phyloP scores from a whole-genome alignment of 1,140 invertebrate species.

The Heliconius congener region DNA sequence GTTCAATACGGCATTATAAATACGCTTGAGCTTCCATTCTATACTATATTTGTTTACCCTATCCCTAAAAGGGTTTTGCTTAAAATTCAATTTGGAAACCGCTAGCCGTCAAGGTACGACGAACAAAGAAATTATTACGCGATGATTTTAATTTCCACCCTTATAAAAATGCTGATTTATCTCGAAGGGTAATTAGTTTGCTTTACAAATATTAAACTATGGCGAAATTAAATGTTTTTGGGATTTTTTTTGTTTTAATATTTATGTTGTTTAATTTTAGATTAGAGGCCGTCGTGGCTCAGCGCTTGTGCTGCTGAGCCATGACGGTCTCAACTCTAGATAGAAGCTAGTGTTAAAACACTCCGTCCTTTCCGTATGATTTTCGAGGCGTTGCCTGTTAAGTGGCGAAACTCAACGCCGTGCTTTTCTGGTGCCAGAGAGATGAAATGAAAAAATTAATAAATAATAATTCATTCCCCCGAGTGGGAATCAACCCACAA shows the following conservation, averaged over 20 bases:
- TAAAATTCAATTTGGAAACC: conserved; percentile 62
- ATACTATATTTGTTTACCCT: conserved; percentile 48
- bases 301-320: too few relatives aligned
- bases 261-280: too few relatives aligned
- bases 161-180: conserved; percentile 36
- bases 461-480: too few relatives aligned
- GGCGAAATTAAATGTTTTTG: neutral
- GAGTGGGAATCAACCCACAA: too few relatives aligned
- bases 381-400: too few relatives aligned
- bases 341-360: too few relatives aligned
- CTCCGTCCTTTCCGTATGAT: too few relatives aligned
- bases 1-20: neutral
- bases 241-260: neutral
- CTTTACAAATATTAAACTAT: neutral
- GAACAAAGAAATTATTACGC: conserved; percentile 51
- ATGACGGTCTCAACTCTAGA: too few relatives aligned
- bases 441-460: too few relatives aligned
- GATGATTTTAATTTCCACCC: conserved; percentile 43
- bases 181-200: conserved; percentile 9
- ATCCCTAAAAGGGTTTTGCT: conserved; percentile 57
- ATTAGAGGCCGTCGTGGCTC: too few relatives aligned
- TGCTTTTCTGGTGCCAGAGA: too few relatives aligned
- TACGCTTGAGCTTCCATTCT: neutral
- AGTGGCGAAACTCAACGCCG: too few relatives aligned
- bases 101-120: conserved; percentile 51